A percentile compares a stretch with the other conserved stretches of the same genome.
Evolutionary conservation across 2,113 vertebrate species (phyloP).

Genomic region (Petromus typicus): DNA sequence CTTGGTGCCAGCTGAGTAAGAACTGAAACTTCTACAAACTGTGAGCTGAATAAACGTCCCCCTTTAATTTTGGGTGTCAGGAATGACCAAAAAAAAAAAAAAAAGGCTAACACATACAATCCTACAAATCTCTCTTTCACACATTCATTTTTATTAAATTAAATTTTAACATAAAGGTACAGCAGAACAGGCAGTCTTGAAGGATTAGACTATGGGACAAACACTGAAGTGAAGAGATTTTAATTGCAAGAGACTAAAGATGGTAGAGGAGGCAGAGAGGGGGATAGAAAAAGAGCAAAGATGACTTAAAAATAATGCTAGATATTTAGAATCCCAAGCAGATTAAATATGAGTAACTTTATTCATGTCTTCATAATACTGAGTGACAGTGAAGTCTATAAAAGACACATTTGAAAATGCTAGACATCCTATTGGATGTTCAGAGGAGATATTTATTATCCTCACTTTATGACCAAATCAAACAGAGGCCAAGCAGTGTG

Average conservation of each 20-base stretch:
- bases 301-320: not conserved
- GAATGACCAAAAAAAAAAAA: too few species aligned
- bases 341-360: not conserved
- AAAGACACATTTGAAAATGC: not conserved
- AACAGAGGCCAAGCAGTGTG: not conserved
- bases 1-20: too few species aligned
- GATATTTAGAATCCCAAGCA: not conserved
- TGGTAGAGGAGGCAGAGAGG: too few species aligned
- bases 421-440: not conserved
- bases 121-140: not conserved
- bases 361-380: not conserved
- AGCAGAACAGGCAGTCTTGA: slow-evolving; percentile 9
- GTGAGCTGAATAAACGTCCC: too few species aligned
- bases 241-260: slow-evolving; percentile 30
- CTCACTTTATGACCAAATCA: not conserved
- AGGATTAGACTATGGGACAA: slow-evolving; percentile 28
- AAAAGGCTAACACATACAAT: not conserved
- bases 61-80: too few species aligned
- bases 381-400: not conserved
- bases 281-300: not conserved
- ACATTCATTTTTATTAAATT: not conserved
- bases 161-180: slow-evolving; percentile 26
- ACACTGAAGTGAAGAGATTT: slow-evolving; percentile 50
- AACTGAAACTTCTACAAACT: too few species aligned
- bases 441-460: not conserved